phyloP scores from a whole-genome alignment of 2,888 invertebrate species.

The Electrophaes corylata region DNA sequence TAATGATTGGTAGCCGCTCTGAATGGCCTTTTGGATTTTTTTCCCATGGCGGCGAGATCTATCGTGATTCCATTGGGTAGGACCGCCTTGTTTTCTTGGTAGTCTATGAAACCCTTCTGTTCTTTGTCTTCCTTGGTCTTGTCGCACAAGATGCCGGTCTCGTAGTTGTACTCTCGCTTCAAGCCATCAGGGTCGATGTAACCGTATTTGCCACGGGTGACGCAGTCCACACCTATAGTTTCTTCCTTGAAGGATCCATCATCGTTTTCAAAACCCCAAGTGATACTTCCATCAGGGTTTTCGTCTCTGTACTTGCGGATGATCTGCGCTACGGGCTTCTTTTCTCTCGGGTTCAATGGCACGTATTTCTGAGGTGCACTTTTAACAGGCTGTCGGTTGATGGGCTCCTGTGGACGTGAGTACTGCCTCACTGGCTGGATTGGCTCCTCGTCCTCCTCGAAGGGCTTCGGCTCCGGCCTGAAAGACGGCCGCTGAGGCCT shows the following conservation, averaged over 20 bases:
- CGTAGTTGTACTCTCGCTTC: conserved; percentile 92
- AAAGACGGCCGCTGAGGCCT: conserved; percentile 82
- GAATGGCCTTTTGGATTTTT: conserved; percentile 88
- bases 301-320: conserved; percentile 90
- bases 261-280: conserved; percentile 95
- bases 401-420: conserved; percentile 70
- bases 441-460: conserved; percentile 74
- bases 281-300: conserved; percentile 91
- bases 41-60: conserved; percentile 88
- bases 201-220: conserved; percentile 92
- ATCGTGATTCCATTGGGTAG: conserved; percentile 89
- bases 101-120: conserved; percentile 88
- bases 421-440: conserved; percentile 78
- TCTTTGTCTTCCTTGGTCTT: conserved; percentile 81
- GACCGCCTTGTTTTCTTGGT: conserved; percentile 89
- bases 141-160: conserved; percentile 90
- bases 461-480: conserved; percentile 77
- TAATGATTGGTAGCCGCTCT: conserved; percentile 80
- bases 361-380: conserved; percentile 69
- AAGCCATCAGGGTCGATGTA: conserved; percentile 93
- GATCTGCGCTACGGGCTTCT: conserved; percentile 89
- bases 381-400: conserved; percentile 67
- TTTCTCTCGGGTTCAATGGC: conserved; percentile 74
- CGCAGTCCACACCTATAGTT: conserved; percentile 90
- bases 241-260: conserved; percentile 95